Percentiles rank a stretch among this genome's conserved stretches.
Conservation (phyloP, 1,140 invertebrate species). For the Steinernema feltiae region DNA sequence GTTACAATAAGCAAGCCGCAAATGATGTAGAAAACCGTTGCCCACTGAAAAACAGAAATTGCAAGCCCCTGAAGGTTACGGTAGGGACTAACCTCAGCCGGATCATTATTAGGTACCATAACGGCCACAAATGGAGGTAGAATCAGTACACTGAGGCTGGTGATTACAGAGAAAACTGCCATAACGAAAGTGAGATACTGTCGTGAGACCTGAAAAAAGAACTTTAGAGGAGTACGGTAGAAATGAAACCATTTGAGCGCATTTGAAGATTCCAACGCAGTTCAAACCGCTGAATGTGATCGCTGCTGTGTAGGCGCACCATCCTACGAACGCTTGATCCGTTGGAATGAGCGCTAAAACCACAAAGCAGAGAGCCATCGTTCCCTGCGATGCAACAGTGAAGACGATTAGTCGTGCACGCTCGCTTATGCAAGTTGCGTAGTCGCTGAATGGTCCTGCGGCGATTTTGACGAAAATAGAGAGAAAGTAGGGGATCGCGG, state of each 20-base stretch:
- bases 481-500: constrained; percentile 35
- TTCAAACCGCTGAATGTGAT: no score
- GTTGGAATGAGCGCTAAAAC: constrained; percentile 31
- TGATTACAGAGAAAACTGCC: constrained; percentile 27
- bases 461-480: constrained; percentile 33
- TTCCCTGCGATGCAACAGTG: constrained; percentile 27
- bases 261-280: constrained; percentile 34
- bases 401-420: constrained; percentile 30
- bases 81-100: constrained; percentile 25
- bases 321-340: constrained; percentile 16
- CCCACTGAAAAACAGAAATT: constrained; percentile 29
- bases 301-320: no score
- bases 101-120: constrained; percentile 32
- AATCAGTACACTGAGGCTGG: constrained; percentile 26
- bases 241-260: constrained; percentile 39
- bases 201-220: constrained; percentile 38
- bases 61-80: not conserved
- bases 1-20: constrained; percentile 18
- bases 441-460: constrained; percentile 36
- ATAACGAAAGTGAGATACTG: constrained; percentile 38
- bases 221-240: no score
- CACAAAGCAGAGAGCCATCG: constrained; percentile 33
- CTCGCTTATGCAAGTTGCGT: constrained; percentile 28
- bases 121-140: constrained; percentile 36
- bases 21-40: constrained; percentile 20